Evolutionary conservation across 2,888 invertebrate species (phyloP).

Genomic region (Geophilus truncorum): DNA sequence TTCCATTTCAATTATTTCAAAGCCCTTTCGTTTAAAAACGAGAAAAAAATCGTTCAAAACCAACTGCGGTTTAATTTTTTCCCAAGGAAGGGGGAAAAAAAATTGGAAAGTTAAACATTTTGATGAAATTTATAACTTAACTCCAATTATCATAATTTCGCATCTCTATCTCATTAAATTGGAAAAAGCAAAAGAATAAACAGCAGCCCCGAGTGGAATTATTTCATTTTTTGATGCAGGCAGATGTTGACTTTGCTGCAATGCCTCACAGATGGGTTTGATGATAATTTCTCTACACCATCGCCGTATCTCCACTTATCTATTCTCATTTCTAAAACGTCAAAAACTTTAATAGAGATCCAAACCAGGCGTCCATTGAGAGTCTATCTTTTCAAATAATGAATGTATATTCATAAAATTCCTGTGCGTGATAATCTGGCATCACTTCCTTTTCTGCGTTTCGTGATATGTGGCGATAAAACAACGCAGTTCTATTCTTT

Average conservation of each 20-base stretch:
- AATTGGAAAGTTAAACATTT: too few species aligned
- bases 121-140: background rate
- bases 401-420: constrained; percentile 9
- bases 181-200: background rate
- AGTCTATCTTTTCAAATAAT: background rate
- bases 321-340: background rate
- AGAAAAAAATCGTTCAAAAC: too few species aligned
- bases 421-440: background rate
- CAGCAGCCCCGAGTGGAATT: background rate
- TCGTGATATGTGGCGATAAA: background rate
- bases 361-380: background rate
- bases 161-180: background rate
- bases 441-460: background rate
- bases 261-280: background rate
- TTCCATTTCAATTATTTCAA: background rate
- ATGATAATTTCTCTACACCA: background rate
- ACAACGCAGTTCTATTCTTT: background rate
- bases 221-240: background rate
- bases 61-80: too few species aligned
- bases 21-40: background rate
- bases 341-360: background rate
- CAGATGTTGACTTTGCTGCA: constrained; percentile 11
- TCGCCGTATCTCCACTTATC: background rate
- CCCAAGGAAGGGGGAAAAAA: too few species aligned
- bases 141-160: background rate